phyloP scores from a whole-genome alignment of 2,113 vertebrate species.

The Elachura formosa region DNA sequence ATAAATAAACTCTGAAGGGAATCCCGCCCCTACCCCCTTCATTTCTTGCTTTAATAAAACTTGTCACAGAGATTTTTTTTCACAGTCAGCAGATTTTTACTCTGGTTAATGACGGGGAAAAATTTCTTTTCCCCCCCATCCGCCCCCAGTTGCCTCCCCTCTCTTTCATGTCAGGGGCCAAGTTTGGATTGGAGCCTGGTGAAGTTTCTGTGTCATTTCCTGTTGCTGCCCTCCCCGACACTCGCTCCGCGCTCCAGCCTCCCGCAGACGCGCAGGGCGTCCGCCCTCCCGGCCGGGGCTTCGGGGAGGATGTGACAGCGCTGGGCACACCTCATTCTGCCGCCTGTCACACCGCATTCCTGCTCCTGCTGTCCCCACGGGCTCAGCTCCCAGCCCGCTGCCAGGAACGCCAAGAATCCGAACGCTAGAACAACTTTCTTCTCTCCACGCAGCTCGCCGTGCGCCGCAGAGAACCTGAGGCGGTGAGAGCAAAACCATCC shows the following conservation, averaged over 20 bases:
- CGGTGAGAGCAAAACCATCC: not conserved
- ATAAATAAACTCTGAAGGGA: conserved; percentile 21
- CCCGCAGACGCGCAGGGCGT: not conserved
- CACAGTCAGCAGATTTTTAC: conserved; percentile 49
- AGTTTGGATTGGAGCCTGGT: conserved; percentile 59
- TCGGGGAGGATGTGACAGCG: conserved; percentile 24
- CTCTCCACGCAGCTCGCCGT: not conserved
- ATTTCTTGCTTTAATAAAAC: conserved; percentile 13
- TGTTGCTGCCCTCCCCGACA: conserved; percentile 63
- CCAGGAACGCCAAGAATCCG: not conserved
- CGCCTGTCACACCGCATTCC: conserved; percentile 69
- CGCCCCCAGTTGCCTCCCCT: not conserved
- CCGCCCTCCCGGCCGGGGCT: not conserved
- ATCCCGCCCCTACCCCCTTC: not conserved
- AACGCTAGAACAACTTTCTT: not conserved
- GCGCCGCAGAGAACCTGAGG: not conserved
- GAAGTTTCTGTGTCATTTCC: conserved; percentile 78
- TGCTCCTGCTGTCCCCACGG: not conserved
- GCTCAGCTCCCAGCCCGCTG: not conserved
- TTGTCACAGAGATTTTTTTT: not conserved
- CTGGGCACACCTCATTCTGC: conserved; percentile 15
- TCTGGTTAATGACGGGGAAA: conserved; percentile 23
- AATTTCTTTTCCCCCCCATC: not conserved
- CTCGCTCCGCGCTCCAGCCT: conserved; percentile 33
- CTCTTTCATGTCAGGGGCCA: conserved; percentile 41